Percentiles rank a stretch among this genome's conserved stretches.
Evolutionary conservation across 2,797 vertebrate species (phyloP).

Genomic region (Pelodytes ibericus): DNA sequence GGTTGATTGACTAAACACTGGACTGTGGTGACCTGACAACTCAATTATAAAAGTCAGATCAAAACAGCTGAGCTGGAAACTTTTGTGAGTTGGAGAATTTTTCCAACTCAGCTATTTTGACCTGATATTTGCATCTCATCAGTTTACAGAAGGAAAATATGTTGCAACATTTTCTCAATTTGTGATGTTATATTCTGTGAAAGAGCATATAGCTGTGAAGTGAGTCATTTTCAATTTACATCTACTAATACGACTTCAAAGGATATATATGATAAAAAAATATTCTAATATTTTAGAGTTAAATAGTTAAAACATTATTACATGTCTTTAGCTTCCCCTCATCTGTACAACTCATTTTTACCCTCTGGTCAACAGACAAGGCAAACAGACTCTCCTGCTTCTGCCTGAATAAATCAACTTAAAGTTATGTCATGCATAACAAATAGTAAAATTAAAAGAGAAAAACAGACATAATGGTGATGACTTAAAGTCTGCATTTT

Average conservation of each 20-base stretch:
- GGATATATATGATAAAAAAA: neutral
- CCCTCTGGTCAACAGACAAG: slow-evolving; percentile 17
- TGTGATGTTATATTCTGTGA: neutral
- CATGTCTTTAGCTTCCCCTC: slow-evolving; percentile 2
- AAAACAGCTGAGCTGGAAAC: no score
- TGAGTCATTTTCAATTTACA: neutral
- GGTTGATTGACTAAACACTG: no score
- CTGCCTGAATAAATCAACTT: neutral
- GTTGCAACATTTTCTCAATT: no score
- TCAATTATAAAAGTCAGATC: no score
- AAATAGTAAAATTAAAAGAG: neutral
- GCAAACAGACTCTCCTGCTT: slow-evolving; percentile 3
- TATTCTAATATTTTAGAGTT: neutral
- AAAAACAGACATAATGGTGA: neutral
- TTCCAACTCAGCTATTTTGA: no score
- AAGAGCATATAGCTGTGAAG: neutral
- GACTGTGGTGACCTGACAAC: no score
- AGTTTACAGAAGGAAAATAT: no score
- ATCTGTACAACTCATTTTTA: neutral
- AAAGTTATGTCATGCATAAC: slow-evolving; percentile 1
- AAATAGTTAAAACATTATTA: slow-evolving; percentile 13
- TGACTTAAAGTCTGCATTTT: neutral
- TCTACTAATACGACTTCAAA: neutral
- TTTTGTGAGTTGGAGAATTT: no score
- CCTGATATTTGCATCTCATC: no score